phyloP scores from a whole-genome alignment of 2,113 vertebrate genomes.

The Lophotis ruficrista region DNA sequence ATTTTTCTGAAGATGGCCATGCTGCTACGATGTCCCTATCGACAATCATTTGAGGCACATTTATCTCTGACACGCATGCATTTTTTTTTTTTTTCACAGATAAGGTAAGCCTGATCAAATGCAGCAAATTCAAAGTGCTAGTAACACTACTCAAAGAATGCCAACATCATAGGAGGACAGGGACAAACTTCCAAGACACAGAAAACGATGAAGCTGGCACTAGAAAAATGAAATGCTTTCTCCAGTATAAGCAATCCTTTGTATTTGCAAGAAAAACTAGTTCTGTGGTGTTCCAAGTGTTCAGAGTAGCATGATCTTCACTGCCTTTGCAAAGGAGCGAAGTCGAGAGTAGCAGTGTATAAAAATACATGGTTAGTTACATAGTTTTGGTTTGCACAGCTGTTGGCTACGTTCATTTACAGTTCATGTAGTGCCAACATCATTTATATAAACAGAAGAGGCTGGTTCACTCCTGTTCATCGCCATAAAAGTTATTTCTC shows the following conservation, averaged over 20 bases:
- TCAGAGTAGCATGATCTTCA: background rate
- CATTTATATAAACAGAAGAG: conserved; percentile 23
- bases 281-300: background rate
- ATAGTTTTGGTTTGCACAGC: conserved; percentile 1
- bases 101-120: background rate
- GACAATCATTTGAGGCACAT: background rate
- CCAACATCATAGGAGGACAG: background rate
- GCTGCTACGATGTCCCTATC: background rate
- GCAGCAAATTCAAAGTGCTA: background rate
- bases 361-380: background rate
- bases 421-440: conserved; percentile 1
- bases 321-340: background rate
- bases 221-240: background rate
- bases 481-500: conserved; percentile 1
- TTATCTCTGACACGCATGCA: background rate
- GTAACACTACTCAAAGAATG: background rate
- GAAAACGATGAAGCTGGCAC: background rate
- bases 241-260: conserved; percentile 11
- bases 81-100: background rate
- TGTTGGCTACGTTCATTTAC: conserved; percentile 23
- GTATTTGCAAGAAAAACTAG: conserved; percentile 1
- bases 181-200: background rate
- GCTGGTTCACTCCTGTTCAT: background rate
- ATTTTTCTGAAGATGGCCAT: background rate
- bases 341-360: background rate